Evolutionary conservation across 2,888 invertebrate genomes (phyloP).

Genomic region (Heterodera filipjevi): DNA sequence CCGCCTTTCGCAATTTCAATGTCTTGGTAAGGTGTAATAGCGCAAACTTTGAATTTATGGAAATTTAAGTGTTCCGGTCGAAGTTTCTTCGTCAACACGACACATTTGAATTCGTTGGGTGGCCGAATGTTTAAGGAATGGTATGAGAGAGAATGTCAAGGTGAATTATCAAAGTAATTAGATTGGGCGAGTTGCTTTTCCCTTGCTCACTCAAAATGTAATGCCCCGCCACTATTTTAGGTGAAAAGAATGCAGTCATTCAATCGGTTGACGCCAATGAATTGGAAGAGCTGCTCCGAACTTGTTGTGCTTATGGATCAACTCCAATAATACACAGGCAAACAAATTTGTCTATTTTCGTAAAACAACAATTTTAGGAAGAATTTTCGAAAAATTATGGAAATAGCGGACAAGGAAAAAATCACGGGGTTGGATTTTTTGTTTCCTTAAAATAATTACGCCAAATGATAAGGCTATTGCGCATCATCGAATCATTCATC

Average conservation of each 20-base stretch:
- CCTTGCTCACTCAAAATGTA: neutral
- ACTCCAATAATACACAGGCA: conserved; percentile 47
- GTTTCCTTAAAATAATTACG: neutral
- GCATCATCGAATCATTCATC: conserved; percentile 50
- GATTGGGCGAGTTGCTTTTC: too few species aligned
- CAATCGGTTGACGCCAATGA: conserved; percentile 44
- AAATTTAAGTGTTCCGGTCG: conserved; percentile 46
- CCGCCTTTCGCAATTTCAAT: conserved; percentile 42
- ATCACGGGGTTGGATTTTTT: conserved; percentile 35
- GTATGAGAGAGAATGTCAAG: conserved; percentile 43
- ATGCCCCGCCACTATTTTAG: neutral
- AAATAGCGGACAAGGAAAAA: conserved; percentile 43
- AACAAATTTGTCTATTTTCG: neutral
- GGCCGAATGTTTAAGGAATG: conserved; percentile 51
- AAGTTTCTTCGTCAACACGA: conserved; percentile 49
- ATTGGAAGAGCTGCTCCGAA: conserved; percentile 46
- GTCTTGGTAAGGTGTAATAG: conserved; percentile 43
- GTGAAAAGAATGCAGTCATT: conserved; percentile 46
- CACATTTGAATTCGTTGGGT: conserved; percentile 45
- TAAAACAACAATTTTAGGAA: conserved; percentile 36
- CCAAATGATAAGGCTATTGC: conserved; percentile 37
- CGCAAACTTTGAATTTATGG: neutral
- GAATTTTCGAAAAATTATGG: conserved; percentile 45
- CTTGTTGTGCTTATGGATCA: conserved; percentile 49
- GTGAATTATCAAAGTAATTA: conserved; percentile 1